Evolutionary conservation across 1,140 invertebrate genomes (phyloP), one percentile per base, ranked within the genome.

Genomic region (Littorina saxatilis): DNA sequence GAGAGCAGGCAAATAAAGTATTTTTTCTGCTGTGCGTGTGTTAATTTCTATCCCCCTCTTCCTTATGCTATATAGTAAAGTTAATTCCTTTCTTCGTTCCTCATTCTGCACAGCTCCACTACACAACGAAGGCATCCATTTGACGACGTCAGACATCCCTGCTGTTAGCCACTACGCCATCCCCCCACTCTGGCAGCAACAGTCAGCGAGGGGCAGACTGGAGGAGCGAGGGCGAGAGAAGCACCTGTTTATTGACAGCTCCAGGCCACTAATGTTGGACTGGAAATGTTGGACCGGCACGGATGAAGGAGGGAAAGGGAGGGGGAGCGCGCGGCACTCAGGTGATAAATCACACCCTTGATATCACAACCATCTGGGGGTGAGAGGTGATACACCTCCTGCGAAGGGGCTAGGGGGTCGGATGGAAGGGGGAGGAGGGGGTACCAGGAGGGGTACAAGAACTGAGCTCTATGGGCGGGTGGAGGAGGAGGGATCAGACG

Each of bases 161-260:
- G n/a, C n/a, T 47, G 43, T 17, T 47, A 63, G 7, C 27, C 61
- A 63, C 61, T 63, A 29, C 27, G 27, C 61, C 27, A 63, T 29
- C 61, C 52, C 20, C 5, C 5, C 52, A 58, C 52, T n/a, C 52
- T 20, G 17, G 17, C 52, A 58, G 27, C 61, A 15, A 15, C 63
- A 5, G 7, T 5, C 29, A 17, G 37, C 17, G 2, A 9, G 52
- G 50, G 32, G 23, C 43, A 27, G 23, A 2, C 37, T n/a, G 17
- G 70, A 5, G 40, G 32, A 23, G 50, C 7, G 50, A 39, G 52
- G 50, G 27, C 29, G 74, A 76, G n/a, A 55, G 27, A 76, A 76
- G 74, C 74, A 76, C 74, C 74, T 76, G 74, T 76, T 76, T 76
- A 76, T 76, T 58, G 74, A 76, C 52, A 76, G n/a, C 43, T 76